These are phyloP conservation scores for Drosophila persimilis DNA, from an alignment of 1,140 invertebrate genomes.

Conservation along the genomic window DNA sequence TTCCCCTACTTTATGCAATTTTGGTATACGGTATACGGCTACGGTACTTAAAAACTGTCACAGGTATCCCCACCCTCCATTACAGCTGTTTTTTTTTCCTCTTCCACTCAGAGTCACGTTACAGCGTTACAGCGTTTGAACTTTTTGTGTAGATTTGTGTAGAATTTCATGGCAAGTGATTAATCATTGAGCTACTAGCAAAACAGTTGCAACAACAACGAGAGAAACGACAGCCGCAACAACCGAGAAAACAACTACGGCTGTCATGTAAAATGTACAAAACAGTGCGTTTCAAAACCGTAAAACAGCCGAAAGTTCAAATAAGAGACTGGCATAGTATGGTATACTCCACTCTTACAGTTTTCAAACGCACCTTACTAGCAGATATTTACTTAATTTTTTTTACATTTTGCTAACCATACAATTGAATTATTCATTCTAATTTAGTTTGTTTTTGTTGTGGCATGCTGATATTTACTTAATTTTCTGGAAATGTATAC, in stretches of 20 bases:
- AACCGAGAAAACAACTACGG: conserved; percentile 21
- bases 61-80: too few species aligned
- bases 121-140: conserved; percentile 5
- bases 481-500: not conserved
- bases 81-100: not conserved
- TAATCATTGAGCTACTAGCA: conserved; percentile 35
- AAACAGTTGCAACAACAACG: conserved; percentile 38
- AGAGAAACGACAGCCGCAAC: conserved; percentile 8
- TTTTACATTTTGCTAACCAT: not conserved
- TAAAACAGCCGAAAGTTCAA: not conserved
- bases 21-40: too few species aligned
- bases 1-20: too few species aligned
- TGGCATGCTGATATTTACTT: not conserved
- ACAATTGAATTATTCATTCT: conserved; percentile 38
- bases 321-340: too few species aligned
- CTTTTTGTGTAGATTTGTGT: conserved; percentile 15
- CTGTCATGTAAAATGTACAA: conserved; percentile 8
- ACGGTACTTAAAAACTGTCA: too few species aligned
- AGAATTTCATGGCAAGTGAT: conserved; percentile 36
- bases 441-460: not conserved
- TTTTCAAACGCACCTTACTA: too few species aligned
- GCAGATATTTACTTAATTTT: not conserved
- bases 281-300: not conserved
- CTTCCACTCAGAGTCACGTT: conserved; percentile 16
- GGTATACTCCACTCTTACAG: too few species aligned